Percentiles rank a stretch among this genome's conserved stretches.
Conservation (phyloP, 2,888 invertebrate genomes). For the Spilarctia lutea region DNA sequence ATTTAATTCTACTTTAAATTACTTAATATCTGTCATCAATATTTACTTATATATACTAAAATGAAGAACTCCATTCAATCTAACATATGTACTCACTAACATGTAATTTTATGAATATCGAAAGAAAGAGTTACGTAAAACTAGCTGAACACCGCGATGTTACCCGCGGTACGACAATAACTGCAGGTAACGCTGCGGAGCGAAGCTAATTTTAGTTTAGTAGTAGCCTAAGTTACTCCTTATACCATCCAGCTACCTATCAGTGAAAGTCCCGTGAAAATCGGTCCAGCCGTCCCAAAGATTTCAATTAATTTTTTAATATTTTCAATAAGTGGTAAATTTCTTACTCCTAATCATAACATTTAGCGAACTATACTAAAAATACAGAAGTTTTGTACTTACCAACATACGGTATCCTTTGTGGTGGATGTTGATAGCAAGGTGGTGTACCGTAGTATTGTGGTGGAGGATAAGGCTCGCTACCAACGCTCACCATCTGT, state of each 20-base stretch:
- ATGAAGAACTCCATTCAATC: not conserved
- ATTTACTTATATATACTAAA: not conserved
- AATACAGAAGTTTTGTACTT: conserved; percentile 60
- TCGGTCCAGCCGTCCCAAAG: too few relatives aligned
- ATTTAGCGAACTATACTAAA: not conserved
- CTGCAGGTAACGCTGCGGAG: too few relatives aligned
- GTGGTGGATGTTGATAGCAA: conserved; percentile 86
- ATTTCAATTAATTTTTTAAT: too few relatives aligned
- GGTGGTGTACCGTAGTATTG: conserved; percentile 83
- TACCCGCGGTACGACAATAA: too few relatives aligned
- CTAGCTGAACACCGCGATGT: too few relatives aligned
- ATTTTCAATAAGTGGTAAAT: not conserved
- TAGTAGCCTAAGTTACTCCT: too few relatives aligned
- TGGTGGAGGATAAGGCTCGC: conserved; percentile 81
- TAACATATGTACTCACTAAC: not conserved
- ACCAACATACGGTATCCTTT: conserved; percentile 89
- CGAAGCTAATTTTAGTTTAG: too few relatives aligned
- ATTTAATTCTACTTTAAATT: not conserved
- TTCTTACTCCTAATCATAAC: not conserved
- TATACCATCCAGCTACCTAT: too few relatives aligned
- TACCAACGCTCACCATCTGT: conserved; percentile 81
- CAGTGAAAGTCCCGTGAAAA: too few relatives aligned
- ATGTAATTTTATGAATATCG: not conserved
- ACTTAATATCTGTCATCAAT: not conserved
- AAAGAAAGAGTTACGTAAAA: not conserved